Evolutionary conservation across 2,888 invertebrate genomes (phyloP).

Genomic region (Vanessa cardui): DNA sequence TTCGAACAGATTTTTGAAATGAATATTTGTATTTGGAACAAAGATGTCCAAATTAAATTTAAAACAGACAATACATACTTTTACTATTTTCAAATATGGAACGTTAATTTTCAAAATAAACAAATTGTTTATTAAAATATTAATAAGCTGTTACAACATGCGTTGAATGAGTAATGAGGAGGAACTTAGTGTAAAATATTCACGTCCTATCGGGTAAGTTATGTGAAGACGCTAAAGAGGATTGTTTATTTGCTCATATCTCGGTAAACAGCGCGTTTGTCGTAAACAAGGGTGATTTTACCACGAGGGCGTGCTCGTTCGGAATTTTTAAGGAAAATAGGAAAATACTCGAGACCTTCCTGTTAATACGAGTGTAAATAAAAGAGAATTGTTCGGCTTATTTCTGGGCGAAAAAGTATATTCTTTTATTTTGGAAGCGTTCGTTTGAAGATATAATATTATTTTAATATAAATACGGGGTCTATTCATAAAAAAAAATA

Average conservation of each 20-base stretch:
- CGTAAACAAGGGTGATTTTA: slow-evolving; percentile 42
- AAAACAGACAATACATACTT: too few relatives aligned
- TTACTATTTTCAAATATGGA: too few relatives aligned
- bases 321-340: slow-evolving; percentile 36
- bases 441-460: neutral
- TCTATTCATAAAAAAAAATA: neutral
- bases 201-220: slow-evolving; percentile 41
- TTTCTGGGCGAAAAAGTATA: neutral
- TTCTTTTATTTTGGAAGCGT: neutral
- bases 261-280: slow-evolving; percentile 38
- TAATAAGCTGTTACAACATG: neutral
- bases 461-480: neutral
- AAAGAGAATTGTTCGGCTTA: slow-evolving; percentile 30
- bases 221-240: slow-evolving; percentile 37
- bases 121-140: neutral
- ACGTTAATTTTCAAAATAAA: neutral
- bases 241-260: slow-evolving; percentile 44
- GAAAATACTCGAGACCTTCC: slow-evolving; percentile 33
- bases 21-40: too few relatives aligned
- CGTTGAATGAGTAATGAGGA: neutral
- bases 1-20: too few relatives aligned
- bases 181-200: slow-evolving; percentile 31
- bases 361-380: slow-evolving; percentile 37
- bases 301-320: slow-evolving; percentile 33
- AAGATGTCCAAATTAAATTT: too few relatives aligned